Evolutionary conservation across 2,888 invertebrate genomes (phyloP).

Genomic region (Eubasilissa splendida): DNA sequence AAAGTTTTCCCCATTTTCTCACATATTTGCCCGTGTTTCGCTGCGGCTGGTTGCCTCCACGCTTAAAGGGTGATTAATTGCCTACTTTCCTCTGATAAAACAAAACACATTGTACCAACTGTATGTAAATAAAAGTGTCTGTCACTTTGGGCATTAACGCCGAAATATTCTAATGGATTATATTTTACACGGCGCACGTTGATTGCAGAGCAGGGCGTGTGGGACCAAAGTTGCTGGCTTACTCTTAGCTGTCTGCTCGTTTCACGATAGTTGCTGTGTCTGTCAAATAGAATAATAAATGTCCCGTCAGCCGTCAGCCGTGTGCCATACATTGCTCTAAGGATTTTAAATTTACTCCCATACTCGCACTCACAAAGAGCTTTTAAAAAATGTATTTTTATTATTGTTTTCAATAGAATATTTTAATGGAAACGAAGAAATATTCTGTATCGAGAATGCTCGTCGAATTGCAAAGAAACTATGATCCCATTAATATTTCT

Average conservation of each 20-base stretch:
- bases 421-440: too few relatives aligned
- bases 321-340: too few relatives aligned
- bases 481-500: too few relatives aligned
- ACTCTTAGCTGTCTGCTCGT: neutral
- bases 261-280: too few relatives aligned
- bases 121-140: slow-evolving; percentile 16
- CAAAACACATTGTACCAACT: neutral
- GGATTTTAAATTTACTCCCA: too few relatives aligned
- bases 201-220: neutral
- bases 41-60: neutral
- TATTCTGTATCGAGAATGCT: too few relatives aligned
- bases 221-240: neutral
- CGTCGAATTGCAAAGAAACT: too few relatives aligned
- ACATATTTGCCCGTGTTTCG: neutral
- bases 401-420: too few relatives aligned
- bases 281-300: slow-evolving; percentile 1
- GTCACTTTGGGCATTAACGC: slow-evolving; percentile 19
- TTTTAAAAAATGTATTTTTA: too few relatives aligned
- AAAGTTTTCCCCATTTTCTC: neutral
- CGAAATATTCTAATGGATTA: slow-evolving; percentile 1
- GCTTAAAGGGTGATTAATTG: slow-evolving; percentile 4
- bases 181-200: neutral
- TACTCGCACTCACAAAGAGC: too few relatives aligned
- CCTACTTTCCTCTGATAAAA: slow-evolving; percentile 26
- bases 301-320: neutral